Evolutionary conservation across 2,113 vertebrate species (phyloP).

Genomic region (Nesogale talazaci): DNA sequence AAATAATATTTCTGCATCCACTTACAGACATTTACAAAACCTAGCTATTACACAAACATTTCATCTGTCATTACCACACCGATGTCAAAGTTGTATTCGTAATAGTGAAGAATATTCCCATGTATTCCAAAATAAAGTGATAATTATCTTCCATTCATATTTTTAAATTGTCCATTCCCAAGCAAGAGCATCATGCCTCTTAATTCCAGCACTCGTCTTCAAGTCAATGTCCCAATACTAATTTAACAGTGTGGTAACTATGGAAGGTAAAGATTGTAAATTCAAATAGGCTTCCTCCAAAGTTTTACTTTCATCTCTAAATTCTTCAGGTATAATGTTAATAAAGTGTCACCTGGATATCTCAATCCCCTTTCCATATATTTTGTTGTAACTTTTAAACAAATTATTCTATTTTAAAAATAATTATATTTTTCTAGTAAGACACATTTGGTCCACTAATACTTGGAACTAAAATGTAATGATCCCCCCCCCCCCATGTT

Average conservation of each 20-base stretch:
- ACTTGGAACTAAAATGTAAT: slow-evolving; percentile 35
- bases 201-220: slow-evolving; percentile 1
- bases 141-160: slow-evolving; percentile 11
- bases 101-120: neutral
- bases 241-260: neutral
- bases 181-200: neutral
- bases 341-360: neutral
- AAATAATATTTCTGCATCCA: neutral
- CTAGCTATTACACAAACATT: neutral
- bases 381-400: slow-evolving; percentile 39
- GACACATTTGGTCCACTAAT: slow-evolving; percentile 17
- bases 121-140: slow-evolving; percentile 23
- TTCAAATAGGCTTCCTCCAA: neutral
- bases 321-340: neutral
- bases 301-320: slow-evolving; percentile 53
- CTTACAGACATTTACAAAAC: slow-evolving; percentile 16
- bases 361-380: neutral
- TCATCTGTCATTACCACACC: neutral
- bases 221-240: neutral
- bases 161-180: slow-evolving; percentile 28
- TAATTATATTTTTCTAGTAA: neutral
- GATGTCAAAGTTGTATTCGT: slow-evolving; percentile 21
- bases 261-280: slow-evolving; percentile 25
- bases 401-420: slow-evolving; percentile 25
- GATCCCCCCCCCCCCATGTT: slow-evolving; percentile 42